Evolutionary conservation across 2,797 vertebrate genomes (phyloP), one percentile per base, ranked within the genome.

Genomic region (Chrosomus eos): DNA sequence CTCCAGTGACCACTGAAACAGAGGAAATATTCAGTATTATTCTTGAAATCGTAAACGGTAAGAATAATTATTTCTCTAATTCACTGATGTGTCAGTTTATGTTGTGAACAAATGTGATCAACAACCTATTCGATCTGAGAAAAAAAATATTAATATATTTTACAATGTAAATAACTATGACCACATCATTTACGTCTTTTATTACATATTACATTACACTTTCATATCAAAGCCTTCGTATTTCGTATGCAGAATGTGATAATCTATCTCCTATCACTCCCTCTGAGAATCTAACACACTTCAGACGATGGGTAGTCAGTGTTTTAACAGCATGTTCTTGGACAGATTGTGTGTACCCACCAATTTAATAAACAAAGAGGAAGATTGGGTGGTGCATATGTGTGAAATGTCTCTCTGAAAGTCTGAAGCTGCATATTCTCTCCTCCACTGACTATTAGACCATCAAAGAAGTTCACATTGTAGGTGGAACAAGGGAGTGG

Each of bases 1-100:
- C 94, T 81, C 97, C 97, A 3, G 96, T 98, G 90, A 99, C 92
- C 89, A 98, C 97, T 98, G 88, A 87, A 94, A 93, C 66, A 92
- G 74, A 87, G 83, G 64, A 78, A 58, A 83, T 26, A 23, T 36
- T 76, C 13, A 62, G 7, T n/a, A 83, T 83, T 60, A 64, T 28
- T 4, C 21, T 75, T 23, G 28, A 82, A 28, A 62, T 10, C 31
- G 13, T 43, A 38, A 14, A 70, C 5, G 28, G 51, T 7, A 81
- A 40, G 16, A 64, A 72, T 78, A n/a, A 67, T 64, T 10, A 33
- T 80, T n/a, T 0, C 3, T 36, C 19, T 55, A 23, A 13, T 36
- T 26, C 3, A n/a, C 7, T 28, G 13, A 76, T 64, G 13, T 31
- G 28, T 31, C 28, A 8, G 28, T 18, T 64, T 31, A 31, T 7